These are phyloP conservation scores for Sebastes wilsoni DNA, from an alignment of 2,797 vertebrate species.

Conservation along the genomic window DNA sequence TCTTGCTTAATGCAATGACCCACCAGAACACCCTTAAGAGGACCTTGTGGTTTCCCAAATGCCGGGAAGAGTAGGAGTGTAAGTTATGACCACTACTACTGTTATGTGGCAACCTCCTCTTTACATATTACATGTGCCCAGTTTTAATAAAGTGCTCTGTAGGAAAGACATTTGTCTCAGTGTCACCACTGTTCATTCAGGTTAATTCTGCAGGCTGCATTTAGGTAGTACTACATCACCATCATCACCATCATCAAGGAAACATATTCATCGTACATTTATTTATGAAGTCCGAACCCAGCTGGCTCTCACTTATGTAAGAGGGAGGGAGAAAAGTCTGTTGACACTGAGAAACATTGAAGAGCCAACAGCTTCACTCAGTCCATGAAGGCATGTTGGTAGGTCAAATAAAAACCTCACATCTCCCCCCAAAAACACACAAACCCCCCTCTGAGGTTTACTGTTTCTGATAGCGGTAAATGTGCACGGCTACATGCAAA, in stretches of 20 bases:
- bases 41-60: slow-evolving; percentile 1
- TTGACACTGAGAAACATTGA: neutral
- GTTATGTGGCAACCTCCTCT: slow-evolving; percentile 20
- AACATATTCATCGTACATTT: neutral
- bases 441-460: no score
- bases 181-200: neutral
- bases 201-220: neutral
- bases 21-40: neutral
- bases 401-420: neutral
- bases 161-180: neutral
- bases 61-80: neutral
- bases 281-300: neutral
- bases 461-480: no score
- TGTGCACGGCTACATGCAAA: no score
- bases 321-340: neutral
- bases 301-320: neutral
- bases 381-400: neutral
- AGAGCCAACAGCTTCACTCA: neutral
- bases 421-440: no score
- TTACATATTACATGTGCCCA: neutral
- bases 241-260: neutral
- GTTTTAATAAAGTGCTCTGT: neutral
- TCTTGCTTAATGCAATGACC: neutral
- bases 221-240: neutral
- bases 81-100: neutral